These are phyloP conservation scores for Ciconia stormi DNA, from an alignment of 2,113 vertebrate species.

Conservation along the genomic window DNA sequence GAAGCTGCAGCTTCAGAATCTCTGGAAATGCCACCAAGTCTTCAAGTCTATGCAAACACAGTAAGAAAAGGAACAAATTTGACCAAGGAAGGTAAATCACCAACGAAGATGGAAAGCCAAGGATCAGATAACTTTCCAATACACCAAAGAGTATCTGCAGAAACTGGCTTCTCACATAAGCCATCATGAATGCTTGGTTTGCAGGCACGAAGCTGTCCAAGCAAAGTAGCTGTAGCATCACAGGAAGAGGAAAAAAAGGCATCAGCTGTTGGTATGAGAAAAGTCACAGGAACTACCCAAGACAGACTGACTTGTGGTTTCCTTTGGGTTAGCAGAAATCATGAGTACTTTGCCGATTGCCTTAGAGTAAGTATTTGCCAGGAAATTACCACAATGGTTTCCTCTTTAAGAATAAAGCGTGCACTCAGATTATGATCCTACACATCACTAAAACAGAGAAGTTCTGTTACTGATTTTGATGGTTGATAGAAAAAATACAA, in stretches of 20 bases:
- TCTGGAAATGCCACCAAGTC: neutral
- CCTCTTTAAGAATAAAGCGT: neutral
- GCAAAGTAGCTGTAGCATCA: neutral
- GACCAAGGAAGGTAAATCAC: too few relatives aligned
- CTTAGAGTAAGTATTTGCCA: neutral
- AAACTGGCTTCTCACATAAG: neutral
- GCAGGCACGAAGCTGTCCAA: neutral
- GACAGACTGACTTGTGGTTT: slow-evolving; percentile 36
- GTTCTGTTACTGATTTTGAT: neutral
- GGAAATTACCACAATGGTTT: slow-evolving; percentile 6
- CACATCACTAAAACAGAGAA: neutral
- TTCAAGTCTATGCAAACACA: neutral
- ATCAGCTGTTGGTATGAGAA: slow-evolving; percentile 30
- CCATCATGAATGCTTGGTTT: neutral
- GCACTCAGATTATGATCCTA: neutral
- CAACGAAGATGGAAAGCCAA: neutral
- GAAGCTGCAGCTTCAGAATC: neutral
- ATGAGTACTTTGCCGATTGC: neutral
- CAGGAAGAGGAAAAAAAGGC: neutral
- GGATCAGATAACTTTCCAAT: neutral
- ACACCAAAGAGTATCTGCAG: neutral
- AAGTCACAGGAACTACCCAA: slow-evolving; percentile 46
- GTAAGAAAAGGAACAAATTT: neutral
- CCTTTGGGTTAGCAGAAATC: slow-evolving; percentile 32
- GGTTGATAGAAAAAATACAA: neutral